Evolutionary conservation across 2,797 vertebrate genomes (phyloP).

Genomic region (Cetoscarus ocellatus): DNA sequence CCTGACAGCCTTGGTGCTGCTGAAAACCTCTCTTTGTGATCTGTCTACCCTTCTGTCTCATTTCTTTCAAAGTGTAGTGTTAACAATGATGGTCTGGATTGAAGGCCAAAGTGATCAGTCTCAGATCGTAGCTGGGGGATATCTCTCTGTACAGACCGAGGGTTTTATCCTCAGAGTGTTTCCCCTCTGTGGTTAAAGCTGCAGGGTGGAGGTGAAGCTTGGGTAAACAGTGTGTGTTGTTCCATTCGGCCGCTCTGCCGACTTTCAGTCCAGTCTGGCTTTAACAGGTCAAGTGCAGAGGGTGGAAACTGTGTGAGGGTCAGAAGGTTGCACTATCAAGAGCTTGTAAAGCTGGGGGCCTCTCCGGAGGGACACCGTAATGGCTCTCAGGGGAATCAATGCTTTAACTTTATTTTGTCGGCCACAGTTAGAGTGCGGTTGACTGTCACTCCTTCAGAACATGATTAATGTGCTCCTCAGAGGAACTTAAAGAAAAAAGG

Average conservation of each 20-base stretch:
- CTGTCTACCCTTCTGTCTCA: not conserved
- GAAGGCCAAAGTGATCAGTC: not conserved
- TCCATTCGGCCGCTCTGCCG: conserved; percentile 11
- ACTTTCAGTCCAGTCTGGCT: conserved; percentile 14
- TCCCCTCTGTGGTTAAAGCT: conserved; percentile 19
- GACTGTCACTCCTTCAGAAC: conserved; percentile 54
- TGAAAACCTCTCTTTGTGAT: not conserved
- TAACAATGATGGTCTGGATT: not conserved
- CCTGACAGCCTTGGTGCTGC: not conserved
- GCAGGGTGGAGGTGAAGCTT: conserved; percentile 33
- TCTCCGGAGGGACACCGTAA: conserved; percentile 58
- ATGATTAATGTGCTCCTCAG: conserved; percentile 61
- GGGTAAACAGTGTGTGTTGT: conserved; percentile 28
- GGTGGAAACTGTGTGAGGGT: conserved; percentile 21
- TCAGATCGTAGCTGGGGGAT: not conserved
- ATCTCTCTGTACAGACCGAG: not conserved
- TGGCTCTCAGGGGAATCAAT: conserved; percentile 53
- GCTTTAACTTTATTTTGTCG: conserved; percentile 48
- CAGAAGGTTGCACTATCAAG: conserved; percentile 35
- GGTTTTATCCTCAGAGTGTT: conserved; percentile 1
- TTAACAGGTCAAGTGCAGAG: conserved; percentile 15
- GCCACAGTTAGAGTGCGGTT: conserved; percentile 32
- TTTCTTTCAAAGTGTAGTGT: conserved; percentile 3
- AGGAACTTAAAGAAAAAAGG: conserved; percentile 1
- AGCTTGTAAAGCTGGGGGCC: conserved; percentile 23